Base-by-base conservation (phyloP, 2,888 invertebrate genomes). In the Tenthredo distinguenda region DNA sequence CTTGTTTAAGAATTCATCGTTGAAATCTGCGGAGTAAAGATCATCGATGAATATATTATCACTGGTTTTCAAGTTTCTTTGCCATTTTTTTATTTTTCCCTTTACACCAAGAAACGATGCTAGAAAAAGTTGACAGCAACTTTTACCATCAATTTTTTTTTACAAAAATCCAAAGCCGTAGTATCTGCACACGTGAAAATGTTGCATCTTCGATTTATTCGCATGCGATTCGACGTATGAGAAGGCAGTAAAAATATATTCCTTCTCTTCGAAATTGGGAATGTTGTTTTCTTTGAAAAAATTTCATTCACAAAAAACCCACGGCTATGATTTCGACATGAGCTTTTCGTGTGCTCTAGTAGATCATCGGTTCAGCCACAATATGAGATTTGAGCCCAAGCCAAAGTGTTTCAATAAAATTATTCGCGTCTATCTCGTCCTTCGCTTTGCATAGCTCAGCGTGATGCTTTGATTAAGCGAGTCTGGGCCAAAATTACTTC, bases 401-500 rank as follows among this genome's bases (percentile, higher is more conserved):
- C 62, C 81, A 81, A 81, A 40, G 58, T 37, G 81, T 62, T 81
- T 21, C 15, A 21, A 40, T 40, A 34, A 81, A 81, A 62, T 81
- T 81, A 81, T 81, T 81, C 62, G 58, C 37, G 81, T 58, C 40
- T 9, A 81, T 81, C 3, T 21, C 12, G 81, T 18, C 40, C 62
- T 81, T 77, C 62, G 21, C 40, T 81, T 62, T 58, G n/a, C 62
- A 62, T 31, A 10, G 58, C 81, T 21, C 81, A 81, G 81, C 81
- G 21, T 81, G 81, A 62, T 50, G 58, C 81, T 81, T 40, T 81
- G 62, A 81, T 81, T 81, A 62, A 58, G 21, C 62, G 21, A 81
- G 58, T 81, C 81, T 58, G 58, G 40, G 9, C 40, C 81, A 15
- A 62, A 81, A 81, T 81, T 81, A 81, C 40, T 40, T 81, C 81